Conservation (phyloP, 2,888 invertebrate species). For the Leptogaster cylindrica region DNA sequence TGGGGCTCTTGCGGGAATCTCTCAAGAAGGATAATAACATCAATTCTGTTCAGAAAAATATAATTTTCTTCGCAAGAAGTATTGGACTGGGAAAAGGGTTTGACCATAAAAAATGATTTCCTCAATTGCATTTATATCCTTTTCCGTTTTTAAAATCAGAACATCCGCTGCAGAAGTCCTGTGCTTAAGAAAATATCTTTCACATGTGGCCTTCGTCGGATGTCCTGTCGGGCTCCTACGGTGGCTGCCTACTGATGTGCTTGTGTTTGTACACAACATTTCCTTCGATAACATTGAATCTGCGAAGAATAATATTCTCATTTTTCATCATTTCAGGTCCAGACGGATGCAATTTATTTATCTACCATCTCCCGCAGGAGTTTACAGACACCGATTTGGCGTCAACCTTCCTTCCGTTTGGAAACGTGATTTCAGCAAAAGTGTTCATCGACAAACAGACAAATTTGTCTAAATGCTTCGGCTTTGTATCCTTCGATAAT, state of each 20-base stretch:
- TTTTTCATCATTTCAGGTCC: conserved; percentile 70
- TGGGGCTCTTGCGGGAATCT: conserved; percentile 4
- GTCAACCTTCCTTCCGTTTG: conserved; percentile 96
- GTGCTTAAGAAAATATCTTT: conserved; percentile 30
- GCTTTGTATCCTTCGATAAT: conserved; percentile 97
- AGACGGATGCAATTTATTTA: conserved; percentile 98
- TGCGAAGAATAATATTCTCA: conserved; percentile 37
- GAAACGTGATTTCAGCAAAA: conserved; percentile 97
- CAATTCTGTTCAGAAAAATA: conserved; percentile 28
- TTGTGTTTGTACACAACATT: neutral
- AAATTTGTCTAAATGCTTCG: conserved; percentile 99
- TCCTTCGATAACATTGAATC: conserved; percentile 22
- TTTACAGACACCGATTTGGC: conserved; percentile 97
- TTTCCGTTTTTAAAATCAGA: conserved; percentile 57
- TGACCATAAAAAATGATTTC: conserved; percentile 57
- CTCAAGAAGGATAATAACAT: conserved; percentile 24
- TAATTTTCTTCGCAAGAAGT: conserved; percentile 9
- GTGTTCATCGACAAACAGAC: conserved; percentile 99
- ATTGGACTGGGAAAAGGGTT: conserved; percentile 4
- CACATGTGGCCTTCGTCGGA: conserved; percentile 31
- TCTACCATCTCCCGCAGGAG: conserved; percentile 99
- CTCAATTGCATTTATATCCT: conserved; percentile 58
- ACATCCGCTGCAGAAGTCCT: conserved; percentile 53
- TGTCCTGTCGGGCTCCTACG: neutral
- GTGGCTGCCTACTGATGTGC: conserved; percentile 13